Evolutionary conservation across 1,140 invertebrate species (phyloP), one percentile per base, ranked within the genome.

Genomic region (Zaprionus tsacasi): DNA sequence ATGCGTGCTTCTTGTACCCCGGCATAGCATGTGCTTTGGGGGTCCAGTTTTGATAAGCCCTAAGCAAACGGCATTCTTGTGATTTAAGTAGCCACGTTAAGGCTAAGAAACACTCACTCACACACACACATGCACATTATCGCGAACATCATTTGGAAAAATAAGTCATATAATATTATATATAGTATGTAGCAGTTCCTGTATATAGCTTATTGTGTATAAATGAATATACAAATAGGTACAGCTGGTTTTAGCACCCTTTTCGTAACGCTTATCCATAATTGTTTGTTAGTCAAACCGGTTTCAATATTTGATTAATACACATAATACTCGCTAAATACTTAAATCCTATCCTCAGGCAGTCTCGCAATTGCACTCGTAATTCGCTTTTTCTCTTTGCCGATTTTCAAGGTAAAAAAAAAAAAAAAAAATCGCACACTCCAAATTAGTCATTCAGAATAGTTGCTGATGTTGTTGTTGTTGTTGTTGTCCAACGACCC

Each of bases 41-140:
- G 59, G 50, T 55, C 59, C 60, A 71, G 43, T 50, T 66, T 38
- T 76, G 48, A 70, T 76, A 72, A 64, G 59, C 54, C 36, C 15
- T 63, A 56, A 45, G 27, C 27, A 36, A 13, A 64, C 27, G 36
- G 48, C 13, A 60, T 70, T 64, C 60, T 64, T 70, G 38, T 30
- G 69, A 70, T 71, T 65, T 65, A 30, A 65, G 27, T 65, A 30
- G 17, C 35, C 45, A 50, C 35, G 43, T 68, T 48, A 27, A 40
- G 33, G 38, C 40, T 38, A 43, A 70, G 45, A 35, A 36, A 21
- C 43, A 35, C 4, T 21, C 40, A 17, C 21, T 21, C 30, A 52
- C 45, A 54, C 52, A 58, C 58, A 35, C 40, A 58, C 58, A 35
- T 35, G 25, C 38, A 15, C 17, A 55, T 59, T 43, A 40, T 30